A percentile compares a stretch with the other conserved stretches of the same genome.
phyloP scores from a whole-genome alignment of 2,797 vertebrate species.

The Lemur catta region DNA sequence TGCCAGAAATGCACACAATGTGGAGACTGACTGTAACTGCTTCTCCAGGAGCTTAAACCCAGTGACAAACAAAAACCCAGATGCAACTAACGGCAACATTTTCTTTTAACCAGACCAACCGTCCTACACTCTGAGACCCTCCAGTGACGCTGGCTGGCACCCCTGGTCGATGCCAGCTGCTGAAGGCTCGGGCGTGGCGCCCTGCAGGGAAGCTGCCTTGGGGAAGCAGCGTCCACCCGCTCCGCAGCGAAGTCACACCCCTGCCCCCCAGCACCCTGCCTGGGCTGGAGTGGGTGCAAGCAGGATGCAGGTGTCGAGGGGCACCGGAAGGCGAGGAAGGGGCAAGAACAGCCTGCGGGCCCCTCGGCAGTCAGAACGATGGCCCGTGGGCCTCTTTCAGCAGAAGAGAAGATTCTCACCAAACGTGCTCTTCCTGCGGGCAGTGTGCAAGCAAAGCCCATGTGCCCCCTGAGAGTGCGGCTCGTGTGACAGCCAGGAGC shows the following conservation, averaged over 20 bases:
- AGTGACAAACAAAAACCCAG: neutral
- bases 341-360: neutral
- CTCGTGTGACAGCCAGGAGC: rapidly evolving
- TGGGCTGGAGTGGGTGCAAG: too few relatives aligned
- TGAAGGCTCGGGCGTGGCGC: too few relatives aligned
- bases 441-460: neutral
- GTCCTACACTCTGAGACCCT: neutral
- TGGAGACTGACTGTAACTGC: neutral
- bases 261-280: neutral
- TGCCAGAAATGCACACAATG: neutral
- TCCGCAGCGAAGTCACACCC: neutral
- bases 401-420: neutral
- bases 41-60: neutral
- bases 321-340: neutral
- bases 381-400: neutral
- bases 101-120: neutral
- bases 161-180: rapidly evolving
- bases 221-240: neutral
- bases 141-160: rapidly evolving
- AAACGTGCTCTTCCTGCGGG: neutral
- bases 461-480: rapidly evolving
- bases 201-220: neutral
- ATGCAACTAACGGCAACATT: rapidly evolving
- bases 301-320: neutral
- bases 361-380: neutral